A percentile compares a stretch with the other conserved stretches of the same genome.
phyloP scores from a whole-genome alignment of 2,113 vertebrate species.

The Eira barbara region DNA sequence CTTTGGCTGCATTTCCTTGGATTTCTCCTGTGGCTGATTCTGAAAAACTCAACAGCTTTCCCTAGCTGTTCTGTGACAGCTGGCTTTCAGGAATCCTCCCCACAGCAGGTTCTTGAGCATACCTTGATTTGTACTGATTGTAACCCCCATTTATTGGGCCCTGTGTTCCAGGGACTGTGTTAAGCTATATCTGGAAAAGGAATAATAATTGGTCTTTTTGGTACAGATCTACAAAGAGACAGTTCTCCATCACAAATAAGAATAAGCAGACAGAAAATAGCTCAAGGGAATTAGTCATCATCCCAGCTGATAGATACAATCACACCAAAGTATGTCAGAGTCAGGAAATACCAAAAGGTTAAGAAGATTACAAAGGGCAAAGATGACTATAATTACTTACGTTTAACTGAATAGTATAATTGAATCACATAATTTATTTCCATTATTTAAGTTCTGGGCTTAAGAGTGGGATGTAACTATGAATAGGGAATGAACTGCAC shows the following conservation, averaged over 20 bases:
- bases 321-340: slow-evolving; percentile 25
- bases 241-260: slow-evolving; percentile 6
- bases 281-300: slow-evolving; percentile 56
- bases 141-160: slow-evolving; percentile 9
- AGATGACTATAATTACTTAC: slow-evolving; percentile 61
- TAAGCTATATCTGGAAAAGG: slow-evolving; percentile 42
- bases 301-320: slow-evolving; percentile 55
- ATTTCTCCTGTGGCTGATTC: not conserved
- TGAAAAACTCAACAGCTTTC: not conserved
- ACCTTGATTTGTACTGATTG: slow-evolving; percentile 32
- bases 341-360: slow-evolving; percentile 57
- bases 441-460: slow-evolving; percentile 40
- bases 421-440: slow-evolving; percentile 56
- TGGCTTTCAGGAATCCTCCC: not conserved
- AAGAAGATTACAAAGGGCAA: slow-evolving; percentile 49
- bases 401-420: slow-evolving; percentile 45
- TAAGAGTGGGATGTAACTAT: not conserved
- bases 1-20: not conserved
- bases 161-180: not conserved
- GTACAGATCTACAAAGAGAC: slow-evolving; percentile 53
- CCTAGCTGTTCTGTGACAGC: not conserved
- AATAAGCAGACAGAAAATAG: slow-evolving; percentile 20
- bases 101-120: not conserved
- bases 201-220: slow-evolving; percentile 26
- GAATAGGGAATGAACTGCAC: not conserved